Evolutionary conservation across 2,888 invertebrate species (phyloP).

Genomic region (Dasypolia templi): DNA sequence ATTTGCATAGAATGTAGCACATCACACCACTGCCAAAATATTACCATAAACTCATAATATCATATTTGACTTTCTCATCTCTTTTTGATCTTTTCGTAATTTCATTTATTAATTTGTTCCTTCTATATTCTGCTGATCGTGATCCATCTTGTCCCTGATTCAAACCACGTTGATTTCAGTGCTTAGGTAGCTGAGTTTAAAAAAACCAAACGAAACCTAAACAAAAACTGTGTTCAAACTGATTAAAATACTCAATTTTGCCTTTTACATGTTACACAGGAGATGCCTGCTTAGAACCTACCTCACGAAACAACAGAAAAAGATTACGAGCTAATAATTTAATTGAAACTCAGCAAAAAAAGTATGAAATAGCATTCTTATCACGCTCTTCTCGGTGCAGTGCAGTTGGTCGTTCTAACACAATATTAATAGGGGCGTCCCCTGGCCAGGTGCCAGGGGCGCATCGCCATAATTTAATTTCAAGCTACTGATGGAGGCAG

Average conservation of each 20-base stretch:
- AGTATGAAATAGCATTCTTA: conserved; percentile 55
- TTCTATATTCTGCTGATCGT: neutral
- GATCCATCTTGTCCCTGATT: neutral
- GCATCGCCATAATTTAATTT: conserved; percentile 70
- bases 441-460: conserved; percentile 65
- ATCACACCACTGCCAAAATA: neutral
- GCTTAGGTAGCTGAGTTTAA: too few relatives aligned
- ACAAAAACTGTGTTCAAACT: neutral
- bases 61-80: neutral
- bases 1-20: neutral
- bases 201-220: neutral
- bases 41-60: neutral
- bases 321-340: conserved; percentile 27
- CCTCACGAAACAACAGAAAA: conserved; percentile 24
- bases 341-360: conserved; percentile 27
- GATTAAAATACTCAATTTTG: neutral
- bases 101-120: neutral
- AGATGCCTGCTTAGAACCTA: neutral
- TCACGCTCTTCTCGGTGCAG: conserved; percentile 60
- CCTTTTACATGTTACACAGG: neutral
- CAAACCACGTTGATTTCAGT: neutral
- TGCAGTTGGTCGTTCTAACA: conserved; percentile 66
- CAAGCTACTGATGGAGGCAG: conserved; percentile 64
- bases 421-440: conserved; percentile 66
- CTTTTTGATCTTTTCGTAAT: neutral